These are phyloP conservation scores for Danio albolineatus DNA, from an alignment of 2,797 vertebrate genomes.

Conservation along the genomic window DNA sequence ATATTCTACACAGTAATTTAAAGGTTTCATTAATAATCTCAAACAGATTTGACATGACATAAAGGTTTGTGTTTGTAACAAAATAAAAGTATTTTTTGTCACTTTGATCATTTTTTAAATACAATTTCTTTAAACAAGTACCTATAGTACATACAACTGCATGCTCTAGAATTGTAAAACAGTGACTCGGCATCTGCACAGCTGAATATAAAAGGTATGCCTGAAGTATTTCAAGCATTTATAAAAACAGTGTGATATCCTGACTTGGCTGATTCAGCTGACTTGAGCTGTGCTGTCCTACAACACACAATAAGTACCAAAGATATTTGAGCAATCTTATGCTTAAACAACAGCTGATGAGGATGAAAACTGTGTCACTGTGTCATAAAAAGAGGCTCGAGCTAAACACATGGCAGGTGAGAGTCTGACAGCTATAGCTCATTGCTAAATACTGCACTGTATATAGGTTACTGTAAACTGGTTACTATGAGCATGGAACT, in stretches of 20 bases:
- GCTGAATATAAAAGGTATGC: neutral
- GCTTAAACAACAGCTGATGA: constrained; percentile 12
- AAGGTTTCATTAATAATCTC: no score
- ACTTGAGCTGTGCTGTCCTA: neutral
- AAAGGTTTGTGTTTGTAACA: no score
- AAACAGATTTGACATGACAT: no score
- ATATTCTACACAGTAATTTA: no score
- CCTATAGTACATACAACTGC: neutral
- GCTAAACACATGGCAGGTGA: constrained; percentile 70
- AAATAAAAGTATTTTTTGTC: neutral
- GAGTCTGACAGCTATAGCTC: constrained; percentile 31
- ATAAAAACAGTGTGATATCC: constrained; percentile 19
- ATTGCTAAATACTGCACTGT: no score
- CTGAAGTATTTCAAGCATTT: constrained; percentile 14
- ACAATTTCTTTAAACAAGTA: no score
- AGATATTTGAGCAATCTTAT: no score
- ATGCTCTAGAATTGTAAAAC: neutral
- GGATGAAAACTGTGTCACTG: constrained; percentile 71
- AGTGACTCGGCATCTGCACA: neutral
- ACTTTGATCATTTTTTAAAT: no score
- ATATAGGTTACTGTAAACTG: no score
- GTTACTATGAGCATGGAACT: no score
- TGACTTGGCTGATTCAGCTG: constrained; percentile 18
- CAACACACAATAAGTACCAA: neutral
- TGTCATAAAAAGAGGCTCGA: constrained; percentile 60